Evolutionary conservation across 1,140 invertebrate species (phyloP).

Genomic region (Orussus abietinus): DNA sequence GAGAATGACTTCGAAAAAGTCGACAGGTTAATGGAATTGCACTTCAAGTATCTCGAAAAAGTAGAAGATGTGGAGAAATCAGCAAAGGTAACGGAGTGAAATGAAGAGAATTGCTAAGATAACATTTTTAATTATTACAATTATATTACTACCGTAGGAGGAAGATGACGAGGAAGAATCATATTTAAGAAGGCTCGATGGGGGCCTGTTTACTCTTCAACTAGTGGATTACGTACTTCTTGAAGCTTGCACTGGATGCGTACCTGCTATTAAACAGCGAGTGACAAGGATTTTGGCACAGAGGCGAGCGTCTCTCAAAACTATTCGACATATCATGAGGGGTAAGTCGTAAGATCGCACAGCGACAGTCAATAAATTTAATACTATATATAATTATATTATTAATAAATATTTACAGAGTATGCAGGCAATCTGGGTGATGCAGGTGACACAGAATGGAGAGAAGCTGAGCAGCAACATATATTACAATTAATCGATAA

Average conservation of each 20-base stretch:
- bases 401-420: slow-evolving; percentile 59
- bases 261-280: slow-evolving; percentile 77
- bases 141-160: slow-evolving; percentile 44
- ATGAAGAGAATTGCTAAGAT: neutral
- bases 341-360: slow-evolving; percentile 51
- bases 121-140: slow-evolving; percentile 12
- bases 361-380: slow-evolving; percentile 11
- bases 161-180: slow-evolving; percentile 77
- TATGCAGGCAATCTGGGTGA: slow-evolving; percentile 94
- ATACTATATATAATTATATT: slow-evolving; percentile 3
- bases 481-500: slow-evolving; percentile 91
- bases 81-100: slow-evolving; percentile 59
- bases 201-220: slow-evolving; percentile 93
- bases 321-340: slow-evolving; percentile 92
- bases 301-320: slow-evolving; percentile 85
- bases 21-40: slow-evolving; percentile 90
- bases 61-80: slow-evolving; percentile 82
- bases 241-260: slow-evolving; percentile 80
- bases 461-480: slow-evolving; percentile 85
- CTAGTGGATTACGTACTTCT: slow-evolving; percentile 93
- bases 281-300: slow-evolving; percentile 87
- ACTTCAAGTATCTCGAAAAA: slow-evolving; percentile 96
- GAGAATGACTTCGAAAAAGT: slow-evolving; percentile 99
- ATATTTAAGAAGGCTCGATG: slow-evolving; percentile 85
- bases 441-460: slow-evolving; percentile 75